Percentiles rank a stretch among this genome's conserved stretches.
Evolutionary conservation across 2,888 invertebrate species (phyloP).

Genomic region (Ethmia dodecea): DNA sequence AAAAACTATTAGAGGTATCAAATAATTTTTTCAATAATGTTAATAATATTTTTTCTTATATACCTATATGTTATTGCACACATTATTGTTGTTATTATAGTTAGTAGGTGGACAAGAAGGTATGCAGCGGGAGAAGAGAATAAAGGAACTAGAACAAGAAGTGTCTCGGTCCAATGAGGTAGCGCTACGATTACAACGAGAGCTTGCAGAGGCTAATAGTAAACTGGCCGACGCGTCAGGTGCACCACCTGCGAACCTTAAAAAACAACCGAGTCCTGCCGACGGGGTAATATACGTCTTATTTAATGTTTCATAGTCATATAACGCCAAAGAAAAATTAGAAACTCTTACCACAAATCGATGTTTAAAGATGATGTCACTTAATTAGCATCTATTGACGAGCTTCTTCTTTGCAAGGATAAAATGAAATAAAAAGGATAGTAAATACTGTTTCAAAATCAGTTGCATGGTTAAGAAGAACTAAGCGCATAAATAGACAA

Average conservation of each 20-base stretch:
- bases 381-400: too few species aligned
- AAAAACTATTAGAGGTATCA: constrained; percentile 77
- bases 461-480: too few species aligned
- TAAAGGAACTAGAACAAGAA: constrained; percentile 91
- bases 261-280: constrained; percentile 75
- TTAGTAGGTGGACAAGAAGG: constrained; percentile 78
- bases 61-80: constrained; percentile 38
- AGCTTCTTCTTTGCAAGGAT: too few species aligned
- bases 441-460: too few species aligned
- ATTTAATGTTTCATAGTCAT: too few species aligned
- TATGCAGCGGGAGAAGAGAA: constrained; percentile 80
- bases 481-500: too few species aligned
- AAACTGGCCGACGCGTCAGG: constrained; percentile 68
- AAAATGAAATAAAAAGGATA: too few species aligned
- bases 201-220: constrained; percentile 81
- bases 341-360: too few species aligned
- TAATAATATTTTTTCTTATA: constrained; percentile 3
- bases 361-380: too few species aligned
- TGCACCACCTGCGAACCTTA: constrained; percentile 62
- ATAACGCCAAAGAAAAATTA: too few species aligned
- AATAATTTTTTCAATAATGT: background rate
- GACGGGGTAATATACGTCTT: constrained; percentile 82
- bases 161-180: constrained; percentile 88
- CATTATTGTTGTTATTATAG: constrained; percentile 28
- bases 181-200: constrained; percentile 81